Evolutionary conservation across 2,888 invertebrate species (phyloP), one percentile per base, ranked within the genome.

Genomic region (Cataglyphis cursor): DNA sequence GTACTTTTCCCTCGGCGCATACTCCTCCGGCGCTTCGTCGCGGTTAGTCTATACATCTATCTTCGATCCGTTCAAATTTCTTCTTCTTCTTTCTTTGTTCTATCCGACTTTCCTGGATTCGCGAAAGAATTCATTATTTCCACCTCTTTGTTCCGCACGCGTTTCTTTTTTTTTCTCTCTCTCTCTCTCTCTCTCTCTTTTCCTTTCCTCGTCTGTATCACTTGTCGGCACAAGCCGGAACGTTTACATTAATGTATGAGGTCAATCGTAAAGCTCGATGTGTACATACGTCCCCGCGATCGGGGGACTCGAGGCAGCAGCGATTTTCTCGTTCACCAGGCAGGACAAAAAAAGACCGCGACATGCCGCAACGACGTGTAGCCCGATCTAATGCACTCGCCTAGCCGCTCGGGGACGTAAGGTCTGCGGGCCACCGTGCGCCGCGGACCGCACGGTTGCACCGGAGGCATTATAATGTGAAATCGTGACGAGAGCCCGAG

Each of bases 201-300:
- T 74, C 54, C 59, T 68, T 57, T 31, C 41, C 1, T 31, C 62
- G 81, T 41, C 84, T 54, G 54, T 38, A 54, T 35, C 54, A 78
- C 64, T 72, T 57, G 66, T 81, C 76, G 76, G 86, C 84, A 80
- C 85, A 83, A 81, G 85, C n/a, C 82, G 78, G 68, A 92, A 89
- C 93, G 93, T 92, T 94, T 94, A 93, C 94, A 94, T 94, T 94
- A 94, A 94, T 94, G 94, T 94, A 94, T 94, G 94, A 94, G 93
- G 91, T 93, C 93, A 94, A 94, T 94, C 93, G 94, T 93, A 93
- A 93, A 93, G 92, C 93, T 92, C 92, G 94, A 94, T 93, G 93
- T 94, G 93, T 94, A 94, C 94, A 94, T 93, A 93, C 93, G 92
- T 94, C 93, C 93, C 93, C 93, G 78, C 78, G 93, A 93, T 94